phyloP scores from a whole-genome alignment of 64 coral and sea anemone species.

The Actinia tenebrosa region DNA sequence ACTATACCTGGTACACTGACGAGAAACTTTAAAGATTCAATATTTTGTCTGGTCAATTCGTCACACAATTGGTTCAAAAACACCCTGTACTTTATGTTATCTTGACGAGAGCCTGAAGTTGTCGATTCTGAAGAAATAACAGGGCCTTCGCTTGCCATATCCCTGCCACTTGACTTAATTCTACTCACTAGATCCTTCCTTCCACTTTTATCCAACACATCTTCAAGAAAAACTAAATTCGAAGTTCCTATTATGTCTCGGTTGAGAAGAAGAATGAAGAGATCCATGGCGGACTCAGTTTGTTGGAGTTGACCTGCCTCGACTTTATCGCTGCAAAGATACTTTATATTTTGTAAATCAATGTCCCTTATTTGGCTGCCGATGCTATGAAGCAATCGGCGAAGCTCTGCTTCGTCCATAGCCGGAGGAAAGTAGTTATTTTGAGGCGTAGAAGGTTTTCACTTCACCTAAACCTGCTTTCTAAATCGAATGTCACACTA shows the following conservation, averaged over 20 bases:
- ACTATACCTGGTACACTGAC: conserved; percentile 75
- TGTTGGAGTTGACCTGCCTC: conserved; percentile 53
- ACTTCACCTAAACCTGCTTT: neutral
- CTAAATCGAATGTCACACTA: neutral
- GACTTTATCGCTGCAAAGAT: conserved; percentile 68
- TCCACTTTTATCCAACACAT: conserved; percentile 35
- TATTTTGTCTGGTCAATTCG: conserved; percentile 63
- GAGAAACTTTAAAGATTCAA: conserved; percentile 73
- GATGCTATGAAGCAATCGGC: conserved; percentile 12
- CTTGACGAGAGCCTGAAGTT: neutral
- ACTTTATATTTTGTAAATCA: conserved; percentile 79
- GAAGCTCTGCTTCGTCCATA: neutral
- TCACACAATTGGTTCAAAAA: conserved; percentile 73
- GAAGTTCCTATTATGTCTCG: conserved; percentile 37
- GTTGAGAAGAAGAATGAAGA: conserved; percentile 53
- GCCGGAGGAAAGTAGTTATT: neutral
- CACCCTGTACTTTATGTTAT: conserved; percentile 21
- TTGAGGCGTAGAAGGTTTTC: neutral
- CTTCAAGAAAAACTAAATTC: conserved; percentile 46
- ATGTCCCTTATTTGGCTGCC: conserved; percentile 35
- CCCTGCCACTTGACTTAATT: conserved; percentile 39
- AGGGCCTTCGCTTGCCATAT: conserved; percentile 26
- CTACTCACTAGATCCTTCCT: conserved; percentile 67
- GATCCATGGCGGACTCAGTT: conserved; percentile 11
- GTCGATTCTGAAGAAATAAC: conserved; percentile 5